Conservation (phyloP, 2,113 vertebrate genomes). For the Hippocampus zosterae region DNA sequence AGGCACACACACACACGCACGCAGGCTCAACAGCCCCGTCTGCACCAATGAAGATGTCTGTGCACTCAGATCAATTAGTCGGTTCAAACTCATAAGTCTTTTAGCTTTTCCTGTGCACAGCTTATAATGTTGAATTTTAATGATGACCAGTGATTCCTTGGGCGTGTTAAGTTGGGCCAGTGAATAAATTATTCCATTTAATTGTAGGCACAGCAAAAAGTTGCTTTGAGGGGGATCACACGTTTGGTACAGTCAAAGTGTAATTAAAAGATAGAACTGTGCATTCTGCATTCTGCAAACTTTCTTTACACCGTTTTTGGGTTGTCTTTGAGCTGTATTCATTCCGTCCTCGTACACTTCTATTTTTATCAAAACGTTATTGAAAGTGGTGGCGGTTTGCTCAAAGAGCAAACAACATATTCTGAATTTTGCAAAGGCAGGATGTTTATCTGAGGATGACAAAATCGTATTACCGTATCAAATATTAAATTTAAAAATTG, state of each 20-base stretch:
- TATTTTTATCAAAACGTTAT: background rate
- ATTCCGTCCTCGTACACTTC: background rate
- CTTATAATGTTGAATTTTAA: background rate
- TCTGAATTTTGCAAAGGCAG: too few relatives aligned
- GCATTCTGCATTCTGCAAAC: background rate
- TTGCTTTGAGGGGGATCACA: constrained; percentile 1
- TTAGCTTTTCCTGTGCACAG: background rate
- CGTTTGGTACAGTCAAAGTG: background rate
- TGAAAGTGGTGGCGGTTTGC: background rate
- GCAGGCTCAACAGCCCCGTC: too few relatives aligned
- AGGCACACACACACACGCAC: too few relatives aligned
- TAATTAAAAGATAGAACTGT: background rate
- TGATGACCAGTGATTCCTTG: background rate
- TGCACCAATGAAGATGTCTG: background rate
- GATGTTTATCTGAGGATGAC: too few relatives aligned
- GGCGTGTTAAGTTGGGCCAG: background rate
- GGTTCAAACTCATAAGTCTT: background rate
- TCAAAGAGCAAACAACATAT: background rate
- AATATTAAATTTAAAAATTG: too few relatives aligned
- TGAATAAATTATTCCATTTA: background rate
- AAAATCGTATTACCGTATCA: too few relatives aligned
- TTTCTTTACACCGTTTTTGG: background rate
- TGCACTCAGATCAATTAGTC: background rate
- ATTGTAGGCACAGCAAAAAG: background rate
- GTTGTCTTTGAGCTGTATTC: background rate